Evolutionary conservation across 2,888 invertebrate species (phyloP), one percentile per base, ranked within the genome.

Genomic region (Phyllotreta striolata): DNA sequence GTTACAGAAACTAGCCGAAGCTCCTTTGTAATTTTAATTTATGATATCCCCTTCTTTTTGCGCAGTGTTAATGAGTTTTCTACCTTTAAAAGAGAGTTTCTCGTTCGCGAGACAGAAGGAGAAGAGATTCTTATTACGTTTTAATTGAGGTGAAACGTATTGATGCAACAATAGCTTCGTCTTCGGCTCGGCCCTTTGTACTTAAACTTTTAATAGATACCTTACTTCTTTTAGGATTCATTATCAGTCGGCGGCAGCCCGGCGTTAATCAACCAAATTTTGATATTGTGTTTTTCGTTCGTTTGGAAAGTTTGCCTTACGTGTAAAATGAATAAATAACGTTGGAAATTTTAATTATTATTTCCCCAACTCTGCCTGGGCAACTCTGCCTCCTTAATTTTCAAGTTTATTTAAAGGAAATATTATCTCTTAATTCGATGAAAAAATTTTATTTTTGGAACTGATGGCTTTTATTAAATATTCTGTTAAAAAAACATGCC

Each of bases 121-220:
- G 79, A 77, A 76, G 73, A 79, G 80, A 80, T 81, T 82, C 81
- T 82, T 82, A 81, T 82, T 82, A 81, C 82, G 78, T 82, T 81
- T 81, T 82, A 82, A 82, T 82, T 82, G 82, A 82, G 81, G 80
- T 80, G 80, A 81, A 73, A 73, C 73, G 78, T 80, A 81, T 80
- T 79, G 80, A 79, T 69, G 72, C 70, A 73, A 73, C 73, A 73
- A 73, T 74, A 67, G 72, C 71, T 61, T 59, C 68, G 24, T 24
- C 24, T 24, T 60, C 34, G 41, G 58, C 58, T 41, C 24, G 72
- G 72, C 75, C 75, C 75, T 77, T 76, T 80, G 79, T 80, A 79
- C 78, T 79, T 79, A 81, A 82, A 82, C 78, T 82, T 82, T 82
- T 82, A 81, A 81, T 82, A 81, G 81, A 82, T 81, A 82, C 63